Base-by-base conservation (phyloP, 2,888 invertebrate genomes). In the Scotopteryx bipunctaria region DNA sequence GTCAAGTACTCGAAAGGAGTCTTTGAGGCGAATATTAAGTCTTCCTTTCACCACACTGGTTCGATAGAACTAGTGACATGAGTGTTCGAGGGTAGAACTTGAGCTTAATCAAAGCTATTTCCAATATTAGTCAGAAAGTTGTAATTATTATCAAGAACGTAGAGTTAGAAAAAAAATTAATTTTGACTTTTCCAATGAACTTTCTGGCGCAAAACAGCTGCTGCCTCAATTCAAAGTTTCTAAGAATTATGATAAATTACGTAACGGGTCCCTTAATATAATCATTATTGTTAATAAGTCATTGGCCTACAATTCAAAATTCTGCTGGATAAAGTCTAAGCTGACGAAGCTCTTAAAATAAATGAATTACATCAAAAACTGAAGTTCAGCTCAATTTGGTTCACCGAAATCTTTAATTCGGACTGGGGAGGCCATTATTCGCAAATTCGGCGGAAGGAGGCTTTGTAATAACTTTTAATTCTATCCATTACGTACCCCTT, bases 401-500 rank as follows among this genome's bases (percentile, higher is more conserved):
- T 48, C 47, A 35, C 25, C 21, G 32, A 46, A 36, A 54, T 52
- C 48, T 52, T 56, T 47, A 16, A 51, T 47, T 59, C 36, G 43
- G 45, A 51, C 44, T 25, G 50, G 36, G 16, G 11, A 32, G 46
- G 44, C 59, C 46, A 57, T 59, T 59, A 59, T 55, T 48, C 48
- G 36, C 40, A 51, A 61, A 61, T 41, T 59, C 43, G 35, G 51
- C 44, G 47, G 47, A 49, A 57, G 50, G 47, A 53, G 52, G 55
- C 55, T 57, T 57, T 51, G 55, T 61, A 57, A 63, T 60, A 63
- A 63, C 58, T 63, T 63, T 63, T 60, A 63, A 63, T 60, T 60
- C 52, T 56, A 52, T 58, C 63, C 58, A 63, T 63, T 63, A 60
- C 40, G 56, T 54, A 54, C 57, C 59, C 55, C 47, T 62, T 60